A percentile compares a stretch with the other conserved stretches of the same genome.
phyloP scores from a whole-genome alignment of 1,140 invertebrate species.

The Diachasmimorpha longicaudata region DNA sequence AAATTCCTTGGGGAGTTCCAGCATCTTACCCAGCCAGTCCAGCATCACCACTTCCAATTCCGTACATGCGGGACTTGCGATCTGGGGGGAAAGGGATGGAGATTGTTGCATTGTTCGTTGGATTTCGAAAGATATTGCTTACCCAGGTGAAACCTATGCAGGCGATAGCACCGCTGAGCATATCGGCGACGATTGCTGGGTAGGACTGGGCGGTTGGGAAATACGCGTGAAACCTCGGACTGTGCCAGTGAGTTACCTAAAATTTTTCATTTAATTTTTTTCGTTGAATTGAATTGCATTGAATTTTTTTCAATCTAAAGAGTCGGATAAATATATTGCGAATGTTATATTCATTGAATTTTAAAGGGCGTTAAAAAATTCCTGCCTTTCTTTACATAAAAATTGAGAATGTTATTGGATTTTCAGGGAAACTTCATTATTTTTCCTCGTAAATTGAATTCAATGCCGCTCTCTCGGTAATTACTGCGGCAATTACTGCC shows the following conservation, averaged over 20 bases:
- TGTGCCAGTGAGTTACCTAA: conserved; percentile 95
- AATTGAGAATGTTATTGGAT: too few species aligned
- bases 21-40: conserved; percentile 96
- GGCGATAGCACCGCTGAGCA: conserved; percentile 92
- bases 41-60: conserved; percentile 97
- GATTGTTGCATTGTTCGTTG: neutral
- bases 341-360: too few species aligned
- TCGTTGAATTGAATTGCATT: too few species aligned
- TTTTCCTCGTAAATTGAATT: too few species aligned
- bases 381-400: too few species aligned
- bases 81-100: conserved; percentile 66
- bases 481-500: too few species aligned
- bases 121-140: conserved; percentile 27
- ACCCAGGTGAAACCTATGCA: conserved; percentile 91
- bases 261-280: neutral
- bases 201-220: conserved; percentile 97
- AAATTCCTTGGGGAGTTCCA: conserved; percentile 89
- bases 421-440: too few species aligned
- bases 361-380: too few species aligned
- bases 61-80: conserved; percentile 95
- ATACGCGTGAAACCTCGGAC: conserved; percentile 96
- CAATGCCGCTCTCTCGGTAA: too few species aligned
- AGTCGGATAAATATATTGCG: too few species aligned
- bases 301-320: too few species aligned
- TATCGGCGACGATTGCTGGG: conserved; percentile 92